Evolutionary conservation across 1,140 invertebrate genomes (phyloP).

Genomic region (Euura saliciscinereae): DNA sequence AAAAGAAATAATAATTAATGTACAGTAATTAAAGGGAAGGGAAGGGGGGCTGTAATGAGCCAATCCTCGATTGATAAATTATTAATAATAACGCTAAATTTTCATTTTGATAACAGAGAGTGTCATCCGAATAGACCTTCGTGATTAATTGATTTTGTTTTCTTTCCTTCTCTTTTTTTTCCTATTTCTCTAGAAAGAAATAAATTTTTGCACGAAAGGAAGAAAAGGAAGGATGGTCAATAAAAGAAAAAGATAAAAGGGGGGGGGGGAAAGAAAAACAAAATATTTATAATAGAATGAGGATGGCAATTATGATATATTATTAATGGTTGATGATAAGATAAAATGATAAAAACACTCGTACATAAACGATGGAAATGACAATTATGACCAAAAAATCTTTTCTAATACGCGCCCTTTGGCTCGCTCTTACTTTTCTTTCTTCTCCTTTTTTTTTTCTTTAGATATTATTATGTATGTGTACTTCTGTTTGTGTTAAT

Average conservation of each 20-base stretch:
- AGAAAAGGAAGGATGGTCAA: background rate
- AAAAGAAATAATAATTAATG: background rate
- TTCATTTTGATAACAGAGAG: background rate
- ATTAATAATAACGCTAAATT: background rate
- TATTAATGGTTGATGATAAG: no score
- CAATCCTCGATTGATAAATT: constrained; percentile 4
- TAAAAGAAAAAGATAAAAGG: no score
- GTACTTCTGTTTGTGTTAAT: constrained; percentile 1
- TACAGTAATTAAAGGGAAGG: background rate
- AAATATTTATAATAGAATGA: no score
- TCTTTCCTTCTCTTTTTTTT: no score
- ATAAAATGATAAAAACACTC: constrained; percentile 1
- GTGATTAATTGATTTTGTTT: no score
- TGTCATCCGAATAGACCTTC: constrained; percentile 3
- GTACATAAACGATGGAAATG: background rate
- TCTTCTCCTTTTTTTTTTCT: no score
- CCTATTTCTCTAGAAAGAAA: background rate
- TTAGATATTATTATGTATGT: background rate
- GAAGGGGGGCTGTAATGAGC: background rate
- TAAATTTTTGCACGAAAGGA: background rate
- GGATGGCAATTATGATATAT: no score
- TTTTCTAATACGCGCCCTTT: background rate
- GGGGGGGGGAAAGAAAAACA: no score
- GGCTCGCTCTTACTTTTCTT: background rate
- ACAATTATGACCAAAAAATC: background rate